Percentiles rank a stretch among this genome's conserved stretches.
Conservation (phyloP, 2,797 vertebrate genomes). For the Loriculus beryllinus region DNA sequence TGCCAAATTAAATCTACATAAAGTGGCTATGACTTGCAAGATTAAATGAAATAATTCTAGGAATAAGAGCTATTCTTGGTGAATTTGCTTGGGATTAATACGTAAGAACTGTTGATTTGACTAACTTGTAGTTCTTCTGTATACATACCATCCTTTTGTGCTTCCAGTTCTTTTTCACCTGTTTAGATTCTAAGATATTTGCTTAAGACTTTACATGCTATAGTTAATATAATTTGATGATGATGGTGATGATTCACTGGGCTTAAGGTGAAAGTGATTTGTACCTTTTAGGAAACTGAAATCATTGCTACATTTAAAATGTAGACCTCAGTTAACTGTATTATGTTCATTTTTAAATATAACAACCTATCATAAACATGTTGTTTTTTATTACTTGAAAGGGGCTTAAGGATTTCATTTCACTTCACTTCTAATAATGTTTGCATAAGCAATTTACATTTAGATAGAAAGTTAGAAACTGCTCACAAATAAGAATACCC, state of each 20-base stretch:
- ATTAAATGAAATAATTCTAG: neutral
- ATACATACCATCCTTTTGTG: neutral
- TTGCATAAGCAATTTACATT: constrained; percentile 4
- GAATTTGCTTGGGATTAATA: neutral
- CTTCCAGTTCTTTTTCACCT: neutral
- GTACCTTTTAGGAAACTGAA: neutral
- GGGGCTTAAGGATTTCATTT: neutral
- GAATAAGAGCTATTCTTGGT: neutral
- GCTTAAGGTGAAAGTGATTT: neutral
- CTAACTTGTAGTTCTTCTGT: neutral
- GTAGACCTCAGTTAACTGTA: neutral
- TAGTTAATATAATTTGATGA: neutral
- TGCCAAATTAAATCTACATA: constrained; percentile 34
- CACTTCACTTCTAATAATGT: neutral
- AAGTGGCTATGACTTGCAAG: neutral
- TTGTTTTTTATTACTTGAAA: neutral
- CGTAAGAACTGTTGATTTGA: neutral
- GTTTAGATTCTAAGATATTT: neutral
- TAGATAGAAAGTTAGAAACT: neutral
- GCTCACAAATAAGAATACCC: neutral
- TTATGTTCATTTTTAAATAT: neutral
- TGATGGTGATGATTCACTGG: neutral
- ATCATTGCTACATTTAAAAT: neutral
- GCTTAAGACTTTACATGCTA: neutral
- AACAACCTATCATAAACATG: neutral